Percentiles rank a stretch among this genome's conserved stretches.
Conservation (phyloP, 2,888 invertebrate genomes). For the Diarsia rubi region DNA sequence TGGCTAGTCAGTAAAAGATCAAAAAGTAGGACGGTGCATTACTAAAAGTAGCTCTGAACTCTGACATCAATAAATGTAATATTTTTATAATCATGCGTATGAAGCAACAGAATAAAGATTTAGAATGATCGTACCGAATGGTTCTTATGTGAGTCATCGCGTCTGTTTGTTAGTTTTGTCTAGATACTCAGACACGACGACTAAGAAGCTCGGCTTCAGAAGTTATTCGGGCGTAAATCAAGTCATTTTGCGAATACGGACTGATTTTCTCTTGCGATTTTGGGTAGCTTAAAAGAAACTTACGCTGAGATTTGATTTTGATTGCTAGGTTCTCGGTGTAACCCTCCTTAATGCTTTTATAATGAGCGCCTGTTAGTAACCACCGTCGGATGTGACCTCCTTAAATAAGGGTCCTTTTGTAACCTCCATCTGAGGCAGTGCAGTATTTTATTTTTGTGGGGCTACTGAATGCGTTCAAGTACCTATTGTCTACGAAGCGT, state of each 20-base stretch:
- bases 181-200: conserved; percentile 34
- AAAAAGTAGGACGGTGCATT: conserved; percentile 46
- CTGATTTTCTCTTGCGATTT: conserved; percentile 11
- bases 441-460: too few relatives aligned
- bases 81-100: conserved; percentile 76
- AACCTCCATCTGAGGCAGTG: neutral
- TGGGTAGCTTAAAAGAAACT: conserved; percentile 19
- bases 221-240: conserved; percentile 29
- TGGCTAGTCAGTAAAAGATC: neutral
- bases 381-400: conserved; percentile 19
- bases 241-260: conserved; percentile 41
- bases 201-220: conserved; percentile 21
- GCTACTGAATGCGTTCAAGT: neutral
- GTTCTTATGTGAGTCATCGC: conserved; percentile 51
- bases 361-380: conserved; percentile 3
- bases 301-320: conserved; percentile 31
- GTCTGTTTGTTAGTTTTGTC: conserved; percentile 60
- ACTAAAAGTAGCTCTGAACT: conserved; percentile 67
- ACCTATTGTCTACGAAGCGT: neutral
- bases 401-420: conserved; percentile 17
- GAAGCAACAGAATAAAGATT: conserved; percentile 70
- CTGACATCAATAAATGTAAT: conserved; percentile 73
- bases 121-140: conserved; percentile 36
- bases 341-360: conserved; percentile 29
- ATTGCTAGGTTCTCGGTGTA: conserved; percentile 12